Evolutionary conservation across 2,797 vertebrate species (phyloP).

Genomic region (Atherinosoma microstoma): DNA sequence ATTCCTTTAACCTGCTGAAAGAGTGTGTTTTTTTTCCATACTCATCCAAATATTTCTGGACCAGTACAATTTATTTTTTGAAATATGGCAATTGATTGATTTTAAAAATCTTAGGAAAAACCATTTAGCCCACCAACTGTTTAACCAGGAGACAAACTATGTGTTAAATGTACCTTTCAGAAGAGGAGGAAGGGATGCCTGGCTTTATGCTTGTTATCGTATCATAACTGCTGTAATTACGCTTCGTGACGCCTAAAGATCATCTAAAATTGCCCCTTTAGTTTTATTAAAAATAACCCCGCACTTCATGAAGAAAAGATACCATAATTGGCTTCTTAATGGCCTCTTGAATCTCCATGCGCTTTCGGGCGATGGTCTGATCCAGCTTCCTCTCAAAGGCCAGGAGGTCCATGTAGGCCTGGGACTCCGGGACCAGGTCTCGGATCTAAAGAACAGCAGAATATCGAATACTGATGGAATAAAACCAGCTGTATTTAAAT

Average conservation of each 20-base stretch:
- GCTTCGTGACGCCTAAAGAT: not conserved
- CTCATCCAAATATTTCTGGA: too few relatives aligned
- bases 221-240: not conserved
- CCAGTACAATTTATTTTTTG: too few relatives aligned
- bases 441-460: conserved; percentile 85
- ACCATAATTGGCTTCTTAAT: conserved; percentile 99
- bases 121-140: too few relatives aligned
- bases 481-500: not conserved
- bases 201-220: not conserved
- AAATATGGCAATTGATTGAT: too few relatives aligned
- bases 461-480: not conserved
- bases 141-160: too few relatives aligned
- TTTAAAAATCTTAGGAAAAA: too few relatives aligned
- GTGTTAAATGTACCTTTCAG: too few relatives aligned
- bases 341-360: conserved; percentile 99
- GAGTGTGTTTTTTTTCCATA: too few relatives aligned
- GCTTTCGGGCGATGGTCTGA: conserved; percentile 97
- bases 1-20: too few relatives aligned
- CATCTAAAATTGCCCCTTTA: not conserved
- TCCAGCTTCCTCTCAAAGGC: conserved; percentile 99
- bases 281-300: not conserved
- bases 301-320: conserved; percentile 14
- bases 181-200: too few relatives aligned
- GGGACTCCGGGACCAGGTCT: conserved; percentile 97
- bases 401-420: conserved; percentile 99